phyloP scores from a whole-genome alignment of 2,113 vertebrate species.

The Carettochelys insculpta region DNA sequence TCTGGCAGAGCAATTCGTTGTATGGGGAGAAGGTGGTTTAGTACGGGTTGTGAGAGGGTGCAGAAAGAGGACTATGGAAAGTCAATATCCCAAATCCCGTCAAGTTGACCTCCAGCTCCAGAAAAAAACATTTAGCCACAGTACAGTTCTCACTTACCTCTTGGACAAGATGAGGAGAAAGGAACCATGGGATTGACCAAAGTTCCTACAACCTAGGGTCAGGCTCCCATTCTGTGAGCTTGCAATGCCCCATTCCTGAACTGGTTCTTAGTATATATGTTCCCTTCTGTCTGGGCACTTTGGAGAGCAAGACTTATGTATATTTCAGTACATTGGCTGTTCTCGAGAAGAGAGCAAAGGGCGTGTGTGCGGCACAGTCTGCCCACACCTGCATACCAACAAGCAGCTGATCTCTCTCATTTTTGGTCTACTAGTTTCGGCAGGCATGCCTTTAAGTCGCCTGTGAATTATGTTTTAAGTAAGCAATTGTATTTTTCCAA shows the following conservation, averaged over 20 bases:
- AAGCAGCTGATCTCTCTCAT: neutral
- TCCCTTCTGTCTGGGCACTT: neutral
- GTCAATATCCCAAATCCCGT: neutral
- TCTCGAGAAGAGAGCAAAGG: neutral
- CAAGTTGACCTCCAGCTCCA: neutral
- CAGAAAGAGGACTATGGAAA: neutral
- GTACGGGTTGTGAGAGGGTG: neutral
- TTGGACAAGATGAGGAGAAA: neutral
- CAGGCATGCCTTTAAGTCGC: neutral
- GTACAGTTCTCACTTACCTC: neutral
- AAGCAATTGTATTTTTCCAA: neutral
- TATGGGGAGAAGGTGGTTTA: neutral
- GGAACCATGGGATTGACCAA: neutral
- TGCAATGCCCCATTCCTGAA: neutral
- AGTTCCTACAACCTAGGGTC: rapidly evolving
- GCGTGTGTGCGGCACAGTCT: neutral
- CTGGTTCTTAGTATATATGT: neutral
- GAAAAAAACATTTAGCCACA: neutral
- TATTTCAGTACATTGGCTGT: neutral
- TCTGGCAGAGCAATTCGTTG: neutral
- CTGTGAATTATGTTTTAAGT: neutral
- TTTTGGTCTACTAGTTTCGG: neutral
- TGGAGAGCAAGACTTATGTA: neutral
- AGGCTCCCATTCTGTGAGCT: neutral
- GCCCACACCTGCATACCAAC: neutral